Evolutionary conservation across 1,140 invertebrate species (phyloP), one percentile per base, ranked within the genome.

Genomic region (Sycophaga agraensis): DNA sequence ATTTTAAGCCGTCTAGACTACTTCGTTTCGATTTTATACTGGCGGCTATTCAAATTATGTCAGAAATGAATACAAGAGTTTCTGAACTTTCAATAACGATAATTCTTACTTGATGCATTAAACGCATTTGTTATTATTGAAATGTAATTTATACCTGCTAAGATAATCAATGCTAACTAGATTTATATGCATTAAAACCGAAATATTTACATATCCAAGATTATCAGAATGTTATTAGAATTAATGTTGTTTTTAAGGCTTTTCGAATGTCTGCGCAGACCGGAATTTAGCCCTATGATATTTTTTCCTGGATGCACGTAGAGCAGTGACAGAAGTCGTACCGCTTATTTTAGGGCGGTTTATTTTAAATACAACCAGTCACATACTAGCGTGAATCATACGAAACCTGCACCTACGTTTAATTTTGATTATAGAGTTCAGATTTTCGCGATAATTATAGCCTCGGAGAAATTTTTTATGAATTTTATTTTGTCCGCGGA

Each of bases 331-430:
- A 45, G 61, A 63, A 51, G 53, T 51, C 54, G 57, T 49, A 49
- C 35, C 8, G 39, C 48, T 63, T 63, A 63, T 63, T 63, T 63
- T 63, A 63, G 61, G 48, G 61, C 54, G 61, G 26, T 63, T n/a
- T 57, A 63, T 63, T 63, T 63, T 63, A 63, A 63, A 63, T 57
- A 63, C 58, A 63, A 28, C 42, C 54, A 56, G 45, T 35, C 59
- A 48, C 34, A 46, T 48, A 48, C 50, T 54, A 46, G 59, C 51
- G 59, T 62, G 59, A 62, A 49, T 56, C 59, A 56, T 35, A 42
- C 51, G 53, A 51, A 51, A 59, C 58, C 45, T 59, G 58, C 49
- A 53, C 37, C 46, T 60, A 53, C 34, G 58, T 60, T 53, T 60
- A 60, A 60, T 60, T 37, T 53, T 37, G 58, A 60, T 59, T 50